Percentiles rank a stretch among this genome's conserved stretches.
Conservation (phyloP, 2,797 vertebrate species). For the Acanthurus leucopareius region DNA sequence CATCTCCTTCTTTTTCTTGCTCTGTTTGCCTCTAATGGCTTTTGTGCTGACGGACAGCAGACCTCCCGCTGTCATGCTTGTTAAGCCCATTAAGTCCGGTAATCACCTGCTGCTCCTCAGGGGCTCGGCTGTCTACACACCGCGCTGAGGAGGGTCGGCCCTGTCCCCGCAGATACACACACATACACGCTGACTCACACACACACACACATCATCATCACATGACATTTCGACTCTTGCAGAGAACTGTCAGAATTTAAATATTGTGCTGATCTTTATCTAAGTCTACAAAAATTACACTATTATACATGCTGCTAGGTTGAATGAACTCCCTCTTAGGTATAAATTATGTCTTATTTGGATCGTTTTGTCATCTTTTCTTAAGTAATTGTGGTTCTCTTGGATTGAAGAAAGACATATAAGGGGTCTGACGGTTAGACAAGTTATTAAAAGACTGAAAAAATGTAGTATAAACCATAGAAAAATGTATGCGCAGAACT, state of each 20-base stretch:
- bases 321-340: not conserved
- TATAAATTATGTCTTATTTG: not conserved
- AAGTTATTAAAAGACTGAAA: not conserved
- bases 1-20: conserved; percentile 11
- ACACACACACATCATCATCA: not conserved
- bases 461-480: not conserved
- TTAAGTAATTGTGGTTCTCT: not conserved
- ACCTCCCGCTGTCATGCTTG: conserved; percentile 74
- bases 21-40: conserved; percentile 55
- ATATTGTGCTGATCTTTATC: not conserved
- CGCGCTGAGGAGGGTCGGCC: conserved; percentile 27
- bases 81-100: conserved; percentile 77
- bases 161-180: conserved; percentile 23
- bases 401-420: not conserved
- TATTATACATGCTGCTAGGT: not conserved
- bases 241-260: not conserved
- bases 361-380: not conserved
- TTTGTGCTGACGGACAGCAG: conserved; percentile 68
- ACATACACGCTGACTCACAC: not conserved
- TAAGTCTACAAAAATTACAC: not conserved
- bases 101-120: conserved; percentile 71
- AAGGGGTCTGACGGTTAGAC: not conserved
- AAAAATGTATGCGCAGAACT: not conserved
- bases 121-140: conserved; percentile 55
- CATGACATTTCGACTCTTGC: conserved; percentile 1